phyloP scores from a whole-genome alignment of 1,140 invertebrate species.

The Macrotrachela quadricornifera region DNA sequence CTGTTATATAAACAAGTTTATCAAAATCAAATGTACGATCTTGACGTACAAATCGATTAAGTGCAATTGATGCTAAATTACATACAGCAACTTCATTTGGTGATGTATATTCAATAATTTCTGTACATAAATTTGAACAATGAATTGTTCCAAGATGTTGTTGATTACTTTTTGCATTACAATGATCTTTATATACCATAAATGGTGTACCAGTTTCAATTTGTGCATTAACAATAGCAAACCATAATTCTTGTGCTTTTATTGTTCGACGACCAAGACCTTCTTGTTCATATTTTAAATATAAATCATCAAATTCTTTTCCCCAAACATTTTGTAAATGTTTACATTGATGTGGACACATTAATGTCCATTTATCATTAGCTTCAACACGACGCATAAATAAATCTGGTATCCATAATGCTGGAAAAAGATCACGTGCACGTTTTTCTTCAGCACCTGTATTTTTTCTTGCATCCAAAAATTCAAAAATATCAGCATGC shows the following conservation, averaged over 20 bases:
- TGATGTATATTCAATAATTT: constrained; percentile 73
- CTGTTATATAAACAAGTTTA: constrained; percentile 64
- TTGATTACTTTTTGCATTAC: constrained; percentile 91
- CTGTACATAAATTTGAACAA: constrained; percentile 90
- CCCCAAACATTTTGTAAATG: constrained; percentile 77
- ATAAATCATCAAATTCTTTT: constrained; percentile 73
- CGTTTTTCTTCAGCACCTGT: constrained; percentile 69
- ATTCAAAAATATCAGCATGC: constrained; percentile 92
- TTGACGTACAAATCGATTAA: constrained; percentile 72
- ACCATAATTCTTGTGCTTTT: constrained; percentile 71
- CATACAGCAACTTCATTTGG: constrained; percentile 86
- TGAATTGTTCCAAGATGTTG: constrained; percentile 96
- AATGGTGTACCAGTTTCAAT: constrained; percentile 95
- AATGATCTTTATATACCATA: constrained; percentile 89
- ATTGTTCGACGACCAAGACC: constrained; percentile 51
- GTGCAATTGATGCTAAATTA: constrained; percentile 89
- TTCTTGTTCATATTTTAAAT: constrained; percentile 63
- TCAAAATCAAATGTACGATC: constrained; percentile 52
- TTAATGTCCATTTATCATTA: constrained; percentile 69
- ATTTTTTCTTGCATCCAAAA: constrained; percentile 77
- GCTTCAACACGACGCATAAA: constrained; percentile 87
- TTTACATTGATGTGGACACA: constrained; percentile 84
- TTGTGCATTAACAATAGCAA: constrained; percentile 76
- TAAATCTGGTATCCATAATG: constrained; percentile 89
- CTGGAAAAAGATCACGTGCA: constrained; percentile 90